Evolutionary conservation across 1,140 invertebrate species (phyloP), one percentile per base, ranked within the genome.

Genomic region (Drosophila yakuba): DNA sequence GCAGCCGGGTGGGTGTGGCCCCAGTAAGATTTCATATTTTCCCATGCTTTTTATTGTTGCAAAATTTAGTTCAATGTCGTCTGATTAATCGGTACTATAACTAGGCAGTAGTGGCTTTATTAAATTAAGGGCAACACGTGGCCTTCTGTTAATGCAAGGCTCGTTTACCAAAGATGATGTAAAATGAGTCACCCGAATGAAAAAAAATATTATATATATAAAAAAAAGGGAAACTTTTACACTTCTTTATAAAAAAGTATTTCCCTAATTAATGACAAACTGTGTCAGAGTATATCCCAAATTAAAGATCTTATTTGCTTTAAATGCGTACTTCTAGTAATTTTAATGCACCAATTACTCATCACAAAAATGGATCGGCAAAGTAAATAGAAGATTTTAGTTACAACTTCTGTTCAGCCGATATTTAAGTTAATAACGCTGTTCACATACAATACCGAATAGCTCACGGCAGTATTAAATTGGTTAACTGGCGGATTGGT

Each of bases 41-140:
- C 60, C 12, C 35, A 57, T 48, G 50, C 44, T 51, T 55, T 38
- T 15, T 12, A 54, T 44, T 38, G 23, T 66, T 57, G 44, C 25
- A 25, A 54, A 62, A 85, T 71, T 63, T 74, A 47, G 60, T 85
- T 85, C 81, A 86, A 85, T 85, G 78, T 61, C 77, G 50, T 74
- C 39, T 48, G 59, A 41, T 43, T 28, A 61, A 45, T 61, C 20
- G 5, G n/a, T 36, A 64, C 44, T 57, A 0, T 4, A 28, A 15
- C 54, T 20, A 11, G 17, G 15, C 36, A 32, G 28, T 4, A 28
- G 36, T 23, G 43, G 11, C 25, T 43, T 51, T 41, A 50, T 48
- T 67, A 10, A 36, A 48, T 66, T 62, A 59, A 15, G 38, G 60
- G 60, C 60, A 35, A 35, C 39, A 60, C 39, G 17, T 59, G 41